Evolutionary conservation across 2,797 vertebrate genomes (phyloP), one percentile per base, ranked within the genome.

Genomic region (Prionace glauca): DNA sequence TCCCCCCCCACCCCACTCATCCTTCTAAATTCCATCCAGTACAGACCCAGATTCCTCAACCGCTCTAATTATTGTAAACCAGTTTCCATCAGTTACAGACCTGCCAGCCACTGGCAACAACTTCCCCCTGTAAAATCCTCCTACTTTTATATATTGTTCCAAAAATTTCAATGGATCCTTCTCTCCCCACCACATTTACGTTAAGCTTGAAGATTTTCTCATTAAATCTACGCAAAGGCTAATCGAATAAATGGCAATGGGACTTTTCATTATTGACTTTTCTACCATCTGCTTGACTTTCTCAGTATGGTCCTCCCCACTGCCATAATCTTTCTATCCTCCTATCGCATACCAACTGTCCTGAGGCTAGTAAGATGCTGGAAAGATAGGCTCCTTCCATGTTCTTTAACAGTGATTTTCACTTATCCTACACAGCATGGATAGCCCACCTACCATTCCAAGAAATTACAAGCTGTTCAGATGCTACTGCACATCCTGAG

Each of bases 391-490:
- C 22, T 22, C 36, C 81, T 22, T 45, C 41, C 41, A 45, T 84
- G 36, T 84, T 84, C 81, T 41, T 84, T 24, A 45, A 45, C 36
- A 45, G 81, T 81, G 29, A 45, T 45, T 84, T 45, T 22, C 36
- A 45, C 41, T 84, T 41, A 84, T 84, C 81, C 81, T 84, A 45
- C 81, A 84, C 41, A 84, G 81, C 81, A 84, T 24, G 81, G 81
- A 8, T 41, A 41, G 41, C 36, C 41, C 81, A 45, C 81, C 36
- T 84, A 41, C 36, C 81, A 84, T 45, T 22, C 81, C 81, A 84
- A 84, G 81, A 84, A 84, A 84, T 84, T 24, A 84, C 41, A 84
- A 84, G 81, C 81, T 84, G 81, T 84, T 84, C 81, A 84, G 36
- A 84, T 22, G 81, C 41, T 45, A 41, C 81, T 84, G 36, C 41